Base-by-base conservation (phyloP, 2,888 invertebrate species). In the Branchellion lobata region DNA sequence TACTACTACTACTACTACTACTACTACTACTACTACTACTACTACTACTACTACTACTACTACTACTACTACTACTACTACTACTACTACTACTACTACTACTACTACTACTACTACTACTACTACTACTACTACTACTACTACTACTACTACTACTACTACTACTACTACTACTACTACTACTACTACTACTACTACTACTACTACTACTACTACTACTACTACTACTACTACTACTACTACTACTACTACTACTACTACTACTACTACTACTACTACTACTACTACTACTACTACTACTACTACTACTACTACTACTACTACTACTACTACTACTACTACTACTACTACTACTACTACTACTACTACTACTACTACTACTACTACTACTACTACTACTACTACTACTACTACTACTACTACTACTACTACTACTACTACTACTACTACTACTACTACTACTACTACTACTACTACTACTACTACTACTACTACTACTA, bases 301-400 rank as follows among this genome's bases (percentile, higher is more conserved):
- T 40, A 47, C 40, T 73, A 76, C 5, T 73, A 79, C 51, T 40
- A 79, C 31, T 40, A 79, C 51, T 79, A 79, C 33, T 79, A 76
- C 51, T 79, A 79, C 51, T 79, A 76, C 51, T 79, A 76, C 31
- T 79, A 79, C 31, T 76, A 76, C 14, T 74, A 79, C 51, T 74
- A 76, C 51, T 40, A 79, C 51, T 40, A 74, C 51, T 74, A 79
- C 31, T 74, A 79, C 51, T 74, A 74, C 51, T 47, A 79, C 51
- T 11, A 79, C 31, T 3, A 75, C 14, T 75, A 24, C 14, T 75
- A 47, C 14, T 75, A 47, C 47, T 11, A 75, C 3, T 61, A 51
- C 5, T 61, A 75, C 5, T 11, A 75, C 3, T 75, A 75, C 40
- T 75, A 75, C 40, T 27, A 75, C 40, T 27, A 75, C 71, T 5